Base-by-base conservation (phyloP, 1,140 invertebrate species). In the Protaetia brevitarsis region DNA sequence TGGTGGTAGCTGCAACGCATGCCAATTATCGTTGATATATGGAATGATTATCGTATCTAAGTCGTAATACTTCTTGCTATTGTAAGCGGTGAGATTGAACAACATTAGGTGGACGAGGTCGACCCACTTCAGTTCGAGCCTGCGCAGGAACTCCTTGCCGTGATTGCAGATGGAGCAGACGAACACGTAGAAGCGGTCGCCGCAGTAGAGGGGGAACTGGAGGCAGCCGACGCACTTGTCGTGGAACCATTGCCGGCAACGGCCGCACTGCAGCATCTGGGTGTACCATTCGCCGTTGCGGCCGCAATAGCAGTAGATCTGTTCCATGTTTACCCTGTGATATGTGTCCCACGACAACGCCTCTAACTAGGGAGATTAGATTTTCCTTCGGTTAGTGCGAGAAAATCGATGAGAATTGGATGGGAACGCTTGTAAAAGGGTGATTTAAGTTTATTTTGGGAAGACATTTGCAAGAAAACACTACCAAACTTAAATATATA, bases 171-270 rank as follows among this genome's bases (percentile, higher is more conserved):
- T 85, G 30, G 89, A 88, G 82, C 94, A 96, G 65, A 93, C 87
- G 82, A 95, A 96, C 67, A 95, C 86, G 78, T 94, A 95, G 83
- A 94, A 92, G 72, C 89, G 89, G 81, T 96, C 94, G 64, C 94
- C 94, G 76, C 89, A 91, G 72, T 95, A 87, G 26, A 96, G 80
- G 30, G 92, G 90, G 77, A 89, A 86, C 73, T 88, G 85, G 73
- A 95, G 79, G 81, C 89, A 90, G 73, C 88, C 85, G 62, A 95
- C 83, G 81, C 94, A 97, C 75, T 89, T 89, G 80, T 94, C 92
- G 81, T 97, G 95, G 79, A 95, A 97, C 94, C 94, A 96, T 76
- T 95, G 92, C 64, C 86, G 85, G 80, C 95, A 96, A 70, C 90
- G 85, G 74, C 88, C 88, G 77, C 95, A 97, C 76, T 95, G 89